Evolutionary conservation across 2,888 invertebrate genomes (phyloP), one percentile per base, ranked within the genome.

Genomic region (Mycalesis mineus): DNA sequence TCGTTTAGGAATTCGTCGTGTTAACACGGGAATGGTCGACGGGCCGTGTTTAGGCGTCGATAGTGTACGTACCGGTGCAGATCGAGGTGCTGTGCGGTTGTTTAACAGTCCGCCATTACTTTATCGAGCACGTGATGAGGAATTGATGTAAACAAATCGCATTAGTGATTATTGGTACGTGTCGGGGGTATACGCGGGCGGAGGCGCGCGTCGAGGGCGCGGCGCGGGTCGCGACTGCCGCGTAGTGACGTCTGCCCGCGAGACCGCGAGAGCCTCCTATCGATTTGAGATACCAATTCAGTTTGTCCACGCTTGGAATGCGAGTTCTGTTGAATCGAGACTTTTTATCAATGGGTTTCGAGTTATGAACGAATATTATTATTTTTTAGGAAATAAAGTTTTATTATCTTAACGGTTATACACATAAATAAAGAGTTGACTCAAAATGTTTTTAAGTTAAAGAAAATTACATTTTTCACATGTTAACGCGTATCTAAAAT

Each of bases 141-240:
- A 63, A 64, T 66, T 65, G 66, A 69, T 68, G 77, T 77, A 77
- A 77, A 77, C 77, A 77, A 76, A 73, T 75, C 69, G 69, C 73
- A 73, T 71, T 72, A 72, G 67, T 65, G 62, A 62, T 64, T 67
- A 65, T 67, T 65, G 62, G 64, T 65, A 68, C 66, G 65, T 61
- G 48, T 47, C 22, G 45, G 55, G 67, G 66, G 58, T 59, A 59
- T 59, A 62, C 68, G 66, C 65, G 61, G 56, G 65, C 67, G 56
- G 68, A 63, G 62, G 66, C 80, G 80, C 79, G 82, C 80, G 80
- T 61, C 62, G 71, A 60, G 75, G 73, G 71, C 81, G 82, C 81
- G 78, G 74, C 72, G 74, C 73, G 73, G 62, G 65, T 63, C 66
- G 69, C 72, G 78, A 83, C 82, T 83, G 80, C 62, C 68, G 69